Evolutionary conservation across 2,113 vertebrate species (phyloP).

Genomic region (Geococcyx californianus): DNA sequence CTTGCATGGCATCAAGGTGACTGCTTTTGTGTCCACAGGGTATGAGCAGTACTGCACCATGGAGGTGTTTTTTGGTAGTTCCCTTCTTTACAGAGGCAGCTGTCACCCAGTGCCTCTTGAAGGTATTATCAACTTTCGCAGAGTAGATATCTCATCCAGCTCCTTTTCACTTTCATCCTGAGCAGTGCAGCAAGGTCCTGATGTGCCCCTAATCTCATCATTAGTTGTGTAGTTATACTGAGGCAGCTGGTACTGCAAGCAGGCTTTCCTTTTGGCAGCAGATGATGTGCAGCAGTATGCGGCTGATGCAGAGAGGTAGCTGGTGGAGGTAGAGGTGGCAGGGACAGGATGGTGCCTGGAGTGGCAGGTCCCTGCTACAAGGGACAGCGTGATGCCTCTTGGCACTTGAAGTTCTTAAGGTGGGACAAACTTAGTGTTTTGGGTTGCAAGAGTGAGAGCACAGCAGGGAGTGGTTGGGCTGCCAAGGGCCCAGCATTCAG

Average conservation of each 20-base stretch:
- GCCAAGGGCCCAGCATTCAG: not conserved
- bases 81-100: not conserved
- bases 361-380: not conserved
- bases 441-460: not conserved
- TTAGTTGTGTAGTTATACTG: no score
- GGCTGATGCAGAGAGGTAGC: not conserved
- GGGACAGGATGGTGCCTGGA: not conserved
- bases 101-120: not conserved
- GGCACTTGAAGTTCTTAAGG: not conserved
- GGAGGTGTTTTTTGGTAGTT: not conserved
- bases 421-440: not conserved
- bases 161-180: not conserved
- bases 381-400: not conserved
- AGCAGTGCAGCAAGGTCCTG: not conserved
- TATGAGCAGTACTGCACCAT: not conserved
- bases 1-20: not conserved
- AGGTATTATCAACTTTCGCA: not conserved
- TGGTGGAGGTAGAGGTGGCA: not conserved
- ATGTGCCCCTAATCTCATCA: not conserved
- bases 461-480: not conserved
- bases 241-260: accelerated
- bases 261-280: accelerated
- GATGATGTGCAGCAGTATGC: accelerated
- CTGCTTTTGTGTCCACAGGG: not conserved
- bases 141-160: not conserved